Percentiles rank a stretch among this genome's conserved stretches.
Evolutionary conservation across 2,113 vertebrate species (phyloP).

Genomic region (Bujurquina vittata): DNA sequence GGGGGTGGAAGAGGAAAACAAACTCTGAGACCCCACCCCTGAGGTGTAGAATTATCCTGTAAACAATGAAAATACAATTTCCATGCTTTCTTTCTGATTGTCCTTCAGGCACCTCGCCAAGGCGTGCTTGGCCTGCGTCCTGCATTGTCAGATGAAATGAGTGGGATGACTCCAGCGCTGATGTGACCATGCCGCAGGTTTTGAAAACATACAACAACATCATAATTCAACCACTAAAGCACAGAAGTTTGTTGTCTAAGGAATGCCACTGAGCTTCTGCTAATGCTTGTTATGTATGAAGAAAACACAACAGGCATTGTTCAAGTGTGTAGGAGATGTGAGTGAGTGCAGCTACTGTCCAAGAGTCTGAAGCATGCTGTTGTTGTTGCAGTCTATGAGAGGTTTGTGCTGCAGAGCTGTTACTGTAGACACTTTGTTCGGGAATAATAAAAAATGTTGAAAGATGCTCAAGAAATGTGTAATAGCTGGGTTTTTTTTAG

Average conservation of each 20-base stretch:
- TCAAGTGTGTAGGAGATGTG: constrained; percentile 28
- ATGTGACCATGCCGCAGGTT: constrained; percentile 46
- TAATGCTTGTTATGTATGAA: constrained; percentile 7
- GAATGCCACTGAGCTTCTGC: constrained; percentile 39
- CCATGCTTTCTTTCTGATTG: constrained; percentile 40
- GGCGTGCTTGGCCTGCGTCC: constrained; percentile 48
- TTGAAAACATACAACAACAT: constrained; percentile 30
- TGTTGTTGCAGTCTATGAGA: constrained; percentile 12
- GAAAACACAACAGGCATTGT: not conserved
- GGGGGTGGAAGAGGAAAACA: constrained; percentile 35
- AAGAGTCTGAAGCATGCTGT: constrained; percentile 26
- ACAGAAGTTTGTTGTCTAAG: constrained; percentile 24
- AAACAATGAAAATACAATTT: constrained; percentile 71
- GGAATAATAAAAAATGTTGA: not conserved
- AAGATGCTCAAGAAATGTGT: not conserved
- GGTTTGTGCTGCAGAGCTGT: not conserved
- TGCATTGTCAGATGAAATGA: constrained; percentile 52
- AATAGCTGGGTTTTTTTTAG: not conserved
- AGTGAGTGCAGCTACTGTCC: constrained; percentile 38
- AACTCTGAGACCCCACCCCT: constrained; percentile 39
- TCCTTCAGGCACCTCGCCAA: constrained; percentile 53
- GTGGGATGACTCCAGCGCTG: constrained; percentile 51
- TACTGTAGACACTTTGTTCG: not conserved
- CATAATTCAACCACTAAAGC: constrained; percentile 29
- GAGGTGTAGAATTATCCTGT: constrained; percentile 52